Conservation (phyloP, 2,888 invertebrate genomes). For the Tenthredo mesomela region DNA sequence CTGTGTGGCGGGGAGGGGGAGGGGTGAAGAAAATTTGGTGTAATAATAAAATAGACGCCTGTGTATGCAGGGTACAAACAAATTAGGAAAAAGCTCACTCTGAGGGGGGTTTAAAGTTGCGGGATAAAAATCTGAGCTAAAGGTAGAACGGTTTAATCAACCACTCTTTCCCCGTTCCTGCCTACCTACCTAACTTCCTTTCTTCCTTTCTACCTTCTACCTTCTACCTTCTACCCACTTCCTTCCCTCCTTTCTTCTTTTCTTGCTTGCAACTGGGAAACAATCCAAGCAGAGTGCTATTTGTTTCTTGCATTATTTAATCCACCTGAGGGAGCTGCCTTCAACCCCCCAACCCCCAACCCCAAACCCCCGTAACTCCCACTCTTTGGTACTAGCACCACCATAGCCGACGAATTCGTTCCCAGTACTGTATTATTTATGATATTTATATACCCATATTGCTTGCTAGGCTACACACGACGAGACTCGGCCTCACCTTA, state of each 20-base stretch:
- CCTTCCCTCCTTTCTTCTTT: not conserved
- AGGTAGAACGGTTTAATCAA: slow-evolving; percentile 46
- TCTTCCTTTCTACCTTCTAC: not conserved
- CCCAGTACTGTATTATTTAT: slow-evolving; percentile 45
- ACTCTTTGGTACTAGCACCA: not conserved
- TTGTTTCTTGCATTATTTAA: slow-evolving; percentile 51
- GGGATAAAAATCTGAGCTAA: slow-evolving; percentile 30
- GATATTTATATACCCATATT: slow-evolving; percentile 40
- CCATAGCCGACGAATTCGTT: slow-evolving; percentile 37
- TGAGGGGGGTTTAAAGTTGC: not conserved
- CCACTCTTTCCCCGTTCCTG: not conserved
- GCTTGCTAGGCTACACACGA: not conserved
- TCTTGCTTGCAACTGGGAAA: slow-evolving; percentile 32
- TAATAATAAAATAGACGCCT: not conserved
- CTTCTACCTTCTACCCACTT: not conserved
- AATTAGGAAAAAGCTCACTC: not conserved
- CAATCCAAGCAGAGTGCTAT: slow-evolving; percentile 49
- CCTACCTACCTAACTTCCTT: not conserved
- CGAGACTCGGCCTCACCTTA: not conserved
- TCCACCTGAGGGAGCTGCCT: slow-evolving; percentile 37
- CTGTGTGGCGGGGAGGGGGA: too few relatives aligned
- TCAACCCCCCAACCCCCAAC: not conserved
- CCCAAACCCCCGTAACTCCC: not conserved
- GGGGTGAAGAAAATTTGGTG: not conserved
- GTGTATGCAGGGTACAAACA: not conserved